Evolutionary conservation across 2,797 vertebrate species (phyloP), one percentile per base, ranked within the genome.

Genomic region (Hydrophis major): DNA sequence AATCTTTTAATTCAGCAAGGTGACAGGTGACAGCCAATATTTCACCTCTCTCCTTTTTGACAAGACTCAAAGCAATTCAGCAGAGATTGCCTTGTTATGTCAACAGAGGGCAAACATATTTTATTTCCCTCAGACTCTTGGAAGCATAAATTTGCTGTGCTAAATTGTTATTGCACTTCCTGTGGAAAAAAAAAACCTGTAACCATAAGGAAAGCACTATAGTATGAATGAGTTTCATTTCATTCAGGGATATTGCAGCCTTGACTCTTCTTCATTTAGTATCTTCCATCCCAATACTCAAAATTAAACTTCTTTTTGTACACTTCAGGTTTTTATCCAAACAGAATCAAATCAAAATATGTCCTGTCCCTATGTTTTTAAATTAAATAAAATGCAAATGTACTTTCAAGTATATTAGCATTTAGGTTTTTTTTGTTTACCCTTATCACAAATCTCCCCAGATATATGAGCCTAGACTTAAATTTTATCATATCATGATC

Each of bases 1-100:
- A 94, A 95, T 93, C 60, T 94, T 87, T 88, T 91, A 60, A 88
- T 59, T 93, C 88, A 93, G 22, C 63, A 91, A 96, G 92, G 60
- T 92, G 92, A 89, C 94, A 89, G 91, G 13, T 57, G 22, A 92
- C 27, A 61, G 92, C 78, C 86, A 92, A 27, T 53, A 14, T 91
- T 32, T 69, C 47, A 25, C 8, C 87, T 95, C n/a, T 57, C 53
- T 93, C 53, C 90, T 57, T 83, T 42, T 27, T 53, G 66, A 32
- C 93, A 89, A 66, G 78, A 94, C 61, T 60, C 56, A 93, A 94
- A 94, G 69, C 93, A 53, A 4, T 27, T 89, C 88, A 88, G 18
- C 61, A 92, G 89, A n/a, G 1, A 53, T 93, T 37, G 87, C 47
- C 66, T 89, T 91, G 57, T 88, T 89, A 37, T 88, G 27, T 32